Base-by-base conservation (phyloP, 2,113 vertebrate genomes). In the Rhodinocichla rosea region DNA sequence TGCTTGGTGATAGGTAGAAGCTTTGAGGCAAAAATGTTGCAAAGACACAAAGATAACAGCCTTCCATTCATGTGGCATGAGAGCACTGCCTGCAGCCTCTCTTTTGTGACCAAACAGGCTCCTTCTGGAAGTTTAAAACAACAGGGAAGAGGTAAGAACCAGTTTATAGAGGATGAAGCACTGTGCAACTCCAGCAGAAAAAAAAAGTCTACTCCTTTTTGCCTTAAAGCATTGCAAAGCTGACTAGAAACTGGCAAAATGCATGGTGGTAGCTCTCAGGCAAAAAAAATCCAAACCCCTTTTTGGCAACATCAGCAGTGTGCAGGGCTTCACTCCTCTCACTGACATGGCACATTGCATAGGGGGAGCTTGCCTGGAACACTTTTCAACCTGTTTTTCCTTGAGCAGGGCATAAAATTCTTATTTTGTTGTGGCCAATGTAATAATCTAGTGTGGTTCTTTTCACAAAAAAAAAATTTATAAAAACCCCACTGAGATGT, bases 341-440 rank as follows among this genome's bases (percentile, higher is more conserved):
- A 47, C 45, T 90, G 76, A 15, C 18, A 32, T 21, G 44, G 11
- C 42, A 33, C 19, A 7, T 30, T 56, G 49, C 49, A 4, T 10
- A 56, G 32, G 11, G 22, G 19, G 69, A 52, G 23, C 65, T 89
- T 87, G 76, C 40, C 26, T 68, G 3, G 44, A 74, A 56, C 37
- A n/a, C 10, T 90, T 86, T 92, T 83, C 68, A 92, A 73, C 75
- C 74, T 89, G 59, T 18, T 94, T 94, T 90, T 22, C 37, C 75
- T 15, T 21, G 32, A 64, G 44, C 23, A 63, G 47, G 20, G 22
- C n/a, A 77, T 35, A 67, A 95, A 96, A 76, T 44, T 10, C 24
- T 37, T 55, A 39, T 73, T 89, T 92, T 92, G 62, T 92, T 89
- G 45, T 60, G 77, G 76, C 60, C 63, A 83, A 7, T 3, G 5